Evolutionary conservation across 2,797 vertebrate species (phyloP), one percentile per base, ranked within the genome.

Genomic region (Mycteria americana): DNA sequence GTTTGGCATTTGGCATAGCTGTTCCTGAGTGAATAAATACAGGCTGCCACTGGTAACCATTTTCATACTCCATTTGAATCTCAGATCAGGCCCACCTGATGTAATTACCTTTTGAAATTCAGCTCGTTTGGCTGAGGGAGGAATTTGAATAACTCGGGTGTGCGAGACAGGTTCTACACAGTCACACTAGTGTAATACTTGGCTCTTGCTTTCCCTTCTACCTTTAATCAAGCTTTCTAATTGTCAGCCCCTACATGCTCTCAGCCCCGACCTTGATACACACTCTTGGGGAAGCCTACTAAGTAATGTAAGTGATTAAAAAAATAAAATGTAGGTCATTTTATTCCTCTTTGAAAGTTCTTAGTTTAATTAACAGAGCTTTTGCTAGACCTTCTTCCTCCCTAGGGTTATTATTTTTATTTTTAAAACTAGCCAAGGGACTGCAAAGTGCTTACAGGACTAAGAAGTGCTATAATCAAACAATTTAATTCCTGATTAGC

Each of bases 341-440:
- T 94, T 78, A 63, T 76, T 95, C 43, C 79, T 92, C 85, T 92
- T 89, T 93, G 68, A 65, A 94, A 92, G 35, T 81, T 94, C 56
- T 93, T 72, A 51, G 74, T 93, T 95, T 96, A 95, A 96, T 95
- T 97, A 96, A 88, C 68, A 35, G 53, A 48, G 75, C 28, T 76
- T 89, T 88, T 92, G 60, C 59, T 73, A 70, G 67, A 88, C 69
- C 31, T 78, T 88, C 87, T 88, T 89, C 69, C 51, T 95, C 85
- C 79, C 74, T 48, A 25, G 43, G 65, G 85, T 50, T 88, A 91
- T 78, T 88, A 62, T 70, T 92, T 94, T 85, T 89, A 78, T 95
- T 96, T 97, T 92, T 88, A 65, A 85, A 94, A 74, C 88, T 89
- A 90, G 68, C 31, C 69, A 67, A 83, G 89, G 92, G 62, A 93